Conservation (phyloP, 37 sponge, comb jelly and placozoan genomes). For the Dysidea cf. avara region DNA sequence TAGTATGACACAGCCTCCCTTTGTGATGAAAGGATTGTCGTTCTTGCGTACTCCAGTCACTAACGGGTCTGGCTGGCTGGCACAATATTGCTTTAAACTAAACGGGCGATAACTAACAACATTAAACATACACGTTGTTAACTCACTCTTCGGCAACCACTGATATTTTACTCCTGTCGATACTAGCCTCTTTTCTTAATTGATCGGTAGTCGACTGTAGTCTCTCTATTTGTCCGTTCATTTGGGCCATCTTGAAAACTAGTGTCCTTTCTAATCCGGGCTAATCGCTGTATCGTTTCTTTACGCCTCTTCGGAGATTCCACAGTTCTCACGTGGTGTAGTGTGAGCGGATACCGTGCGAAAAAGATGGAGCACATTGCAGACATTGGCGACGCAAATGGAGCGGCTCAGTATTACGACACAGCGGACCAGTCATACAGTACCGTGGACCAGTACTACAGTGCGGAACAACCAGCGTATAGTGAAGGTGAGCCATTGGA, state of each 20-base stretch:
- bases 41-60: slow-evolving; percentile 55
- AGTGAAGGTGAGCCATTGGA: background rate
- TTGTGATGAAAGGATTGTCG: slow-evolving; percentile 74
- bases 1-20: slow-evolving; percentile 42
- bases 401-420: too few species aligned
- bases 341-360: too few species aligned
- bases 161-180: slow-evolving; percentile 61
- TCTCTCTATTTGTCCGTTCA: slow-evolving; percentile 23
- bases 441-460: too few species aligned
- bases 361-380: too few species aligned
- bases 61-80: slow-evolving; percentile 58
- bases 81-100: slow-evolving; percentile 53
- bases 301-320: too few species aligned
- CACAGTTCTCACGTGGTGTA: too few species aligned
- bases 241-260: slow-evolving; percentile 19
- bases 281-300: too few species aligned
- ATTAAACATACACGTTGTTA: background rate
- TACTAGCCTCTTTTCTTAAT: slow-evolving; percentile 53
- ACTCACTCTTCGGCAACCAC: slow-evolving; percentile 58
- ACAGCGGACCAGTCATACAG: too few species aligned
- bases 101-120: background rate
- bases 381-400: too few species aligned
- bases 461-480: background rate
- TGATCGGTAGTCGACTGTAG: slow-evolving; percentile 49
- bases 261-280: too few species aligned